Conservation (phyloP, 2,113 vertebrate genomes). For the Girardinichthys multiradiatus region DNA sequence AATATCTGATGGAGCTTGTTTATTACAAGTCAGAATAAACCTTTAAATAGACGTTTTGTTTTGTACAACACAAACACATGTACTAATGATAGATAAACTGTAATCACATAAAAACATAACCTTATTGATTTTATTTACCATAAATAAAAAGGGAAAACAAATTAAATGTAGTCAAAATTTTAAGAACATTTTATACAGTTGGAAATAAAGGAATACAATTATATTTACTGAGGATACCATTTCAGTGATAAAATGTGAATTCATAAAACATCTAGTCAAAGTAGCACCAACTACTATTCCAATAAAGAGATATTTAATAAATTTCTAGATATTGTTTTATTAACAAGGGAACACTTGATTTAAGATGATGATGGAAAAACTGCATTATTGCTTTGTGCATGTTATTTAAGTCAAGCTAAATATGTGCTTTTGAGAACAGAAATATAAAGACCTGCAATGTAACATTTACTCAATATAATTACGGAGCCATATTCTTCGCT, state of each 20-base stretch:
- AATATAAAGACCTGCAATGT: neutral
- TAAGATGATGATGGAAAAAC: neutral
- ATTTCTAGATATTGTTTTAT: neutral
- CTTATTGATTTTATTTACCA: no score
- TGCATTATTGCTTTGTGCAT: neutral
- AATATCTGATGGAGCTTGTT: neutral
- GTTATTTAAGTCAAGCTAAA: neutral
- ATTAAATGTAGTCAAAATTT: no score
- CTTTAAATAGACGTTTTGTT: neutral
- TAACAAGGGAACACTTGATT: neutral
- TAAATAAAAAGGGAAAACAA: no score
- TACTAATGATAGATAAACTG: neutral
- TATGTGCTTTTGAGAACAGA: neutral
- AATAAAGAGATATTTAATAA: slow-evolving; percentile 7
- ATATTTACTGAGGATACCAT: no score
- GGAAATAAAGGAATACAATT: no score
- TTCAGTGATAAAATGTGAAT: no score
- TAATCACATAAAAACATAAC: no score
- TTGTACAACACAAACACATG: neutral
- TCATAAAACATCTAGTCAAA: no score
- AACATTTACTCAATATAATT: neutral
- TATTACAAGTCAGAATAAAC: neutral
- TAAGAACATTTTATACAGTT: no score
- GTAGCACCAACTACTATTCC: no score
- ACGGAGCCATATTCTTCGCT: neutral